These are phyloP conservation scores for Tolmerus cingulatus DNA, from an alignment of 2,888 invertebrate genomes.

Conservation along the genomic window DNA sequence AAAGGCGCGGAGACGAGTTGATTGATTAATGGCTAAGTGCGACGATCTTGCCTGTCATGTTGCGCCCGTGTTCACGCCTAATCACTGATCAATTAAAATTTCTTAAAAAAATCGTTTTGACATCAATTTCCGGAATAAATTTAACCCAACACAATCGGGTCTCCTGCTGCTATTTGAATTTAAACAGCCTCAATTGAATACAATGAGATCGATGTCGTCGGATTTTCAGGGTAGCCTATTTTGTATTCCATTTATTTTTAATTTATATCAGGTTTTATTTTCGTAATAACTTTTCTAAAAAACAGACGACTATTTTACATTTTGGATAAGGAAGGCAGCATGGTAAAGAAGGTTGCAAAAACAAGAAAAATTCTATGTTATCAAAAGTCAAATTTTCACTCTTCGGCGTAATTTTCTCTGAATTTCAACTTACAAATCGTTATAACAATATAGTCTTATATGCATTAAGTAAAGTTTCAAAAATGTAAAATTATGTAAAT, in stretches of 20 bases:
- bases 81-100: slow-evolving; percentile 29
- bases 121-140: slow-evolving; percentile 18
- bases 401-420: too few relatives aligned
- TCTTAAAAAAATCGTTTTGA: background rate
- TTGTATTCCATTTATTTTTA: background rate
- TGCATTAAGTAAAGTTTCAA: too few relatives aligned
- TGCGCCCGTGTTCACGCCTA: slow-evolving; percentile 27
- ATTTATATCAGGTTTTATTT: background rate
- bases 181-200: background rate
- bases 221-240: background rate
- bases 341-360: too few relatives aligned
- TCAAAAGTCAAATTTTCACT: too few relatives aligned
- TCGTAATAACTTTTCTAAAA: background rate
- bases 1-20: background rate
- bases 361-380: too few relatives aligned
- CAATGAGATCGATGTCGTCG: background rate
- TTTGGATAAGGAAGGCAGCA: background rate
- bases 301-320: background rate
- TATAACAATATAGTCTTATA: too few relatives aligned
- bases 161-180: background rate
- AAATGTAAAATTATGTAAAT: too few relatives aligned
- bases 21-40: slow-evolving; percentile 19
- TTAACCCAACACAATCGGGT: background rate
- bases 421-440: too few relatives aligned
- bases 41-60: slow-evolving; percentile 28